Evolutionary conservation across 2,888 invertebrate species (phyloP), one percentile per base, ranked within the genome.

Genomic region (Thalpophila matura): DNA sequence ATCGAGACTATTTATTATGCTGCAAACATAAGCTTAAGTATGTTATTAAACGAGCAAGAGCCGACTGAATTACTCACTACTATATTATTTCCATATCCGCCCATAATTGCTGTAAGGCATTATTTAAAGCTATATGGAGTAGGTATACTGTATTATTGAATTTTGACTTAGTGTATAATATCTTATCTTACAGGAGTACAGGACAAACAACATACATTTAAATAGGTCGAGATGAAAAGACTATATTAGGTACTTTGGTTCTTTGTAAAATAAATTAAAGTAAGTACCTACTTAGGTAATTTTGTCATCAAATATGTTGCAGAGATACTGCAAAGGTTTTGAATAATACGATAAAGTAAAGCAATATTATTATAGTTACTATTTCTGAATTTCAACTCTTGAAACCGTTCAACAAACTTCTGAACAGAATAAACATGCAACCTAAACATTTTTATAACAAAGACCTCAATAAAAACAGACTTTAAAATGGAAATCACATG

Each of bases 1-100:
- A 59, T 74, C 45, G 56, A 57, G 66, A 59, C 70, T 80, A 83
- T 82, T 82, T 81, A 83, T 83, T 82, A 80, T 72, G 35, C 70
- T 56, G 46, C 51, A 45, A 49, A 68, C 62, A 65, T 69, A 58
- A 57, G 63, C 57, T 27, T 74, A 73, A 80, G 77, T 81, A 80
- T 77, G 71, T 81, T 75, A 82, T 76, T 79, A 76, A 57, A 53
- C 35, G 45, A 50, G 61, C 67, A 61, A 54, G 60, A 67, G 24
- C 37, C 51, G 59, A 56, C 61, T 61, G 5, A 67, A 74, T 68
- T 70, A 65, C 57, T 33, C 43, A 46, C 38, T 47, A 51, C 56
- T 68, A 51, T 72, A 57, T 73, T 62, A 79, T 74, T 67, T 77
- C 45, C 50, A 64, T 79, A 56, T 67, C 64, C 70, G 64, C 38